Evolutionary conservation across 2,797 vertebrate genomes (phyloP).

Genomic region (Argya squamiceps): DNA sequence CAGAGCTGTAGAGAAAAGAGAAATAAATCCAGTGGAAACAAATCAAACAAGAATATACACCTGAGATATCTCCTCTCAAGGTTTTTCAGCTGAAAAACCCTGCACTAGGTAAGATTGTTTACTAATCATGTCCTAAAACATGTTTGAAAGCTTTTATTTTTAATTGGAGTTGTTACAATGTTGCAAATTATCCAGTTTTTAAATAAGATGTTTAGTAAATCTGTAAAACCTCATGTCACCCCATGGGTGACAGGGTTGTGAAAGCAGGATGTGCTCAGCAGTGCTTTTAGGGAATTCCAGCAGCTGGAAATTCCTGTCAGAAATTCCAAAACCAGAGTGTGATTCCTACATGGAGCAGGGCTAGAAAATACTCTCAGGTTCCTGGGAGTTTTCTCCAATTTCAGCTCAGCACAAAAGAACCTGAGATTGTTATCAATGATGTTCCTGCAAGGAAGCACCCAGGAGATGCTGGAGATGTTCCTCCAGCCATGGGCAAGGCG

Average conservation of each 20-base stretch:
- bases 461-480: background rate
- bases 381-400: background rate
- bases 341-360: background rate
- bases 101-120: background rate
- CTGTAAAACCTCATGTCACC: accelerated
- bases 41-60: background rate
- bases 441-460: background rate
- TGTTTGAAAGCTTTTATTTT: background rate
- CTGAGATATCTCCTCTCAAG: accelerated
- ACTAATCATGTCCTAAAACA: background rate
- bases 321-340: background rate
- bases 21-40: background rate
- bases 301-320: background rate
- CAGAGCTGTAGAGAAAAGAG: background rate
- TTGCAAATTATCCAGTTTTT: background rate
- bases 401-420: background rate
- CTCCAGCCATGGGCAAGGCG: accelerated
- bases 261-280: background rate
- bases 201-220: background rate
- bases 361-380: background rate
- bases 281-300: background rate
- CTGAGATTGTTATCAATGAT: accelerated
- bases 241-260: background rate
- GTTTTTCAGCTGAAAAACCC: background rate
- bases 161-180: background rate